Percentiles rank a stretch among this genome's conserved stretches.
These are phyloP conservation scores for Dicrostonyx torquatus DNA, from an alignment of 2,797 vertebrate species.

Conservation along the genomic window DNA sequence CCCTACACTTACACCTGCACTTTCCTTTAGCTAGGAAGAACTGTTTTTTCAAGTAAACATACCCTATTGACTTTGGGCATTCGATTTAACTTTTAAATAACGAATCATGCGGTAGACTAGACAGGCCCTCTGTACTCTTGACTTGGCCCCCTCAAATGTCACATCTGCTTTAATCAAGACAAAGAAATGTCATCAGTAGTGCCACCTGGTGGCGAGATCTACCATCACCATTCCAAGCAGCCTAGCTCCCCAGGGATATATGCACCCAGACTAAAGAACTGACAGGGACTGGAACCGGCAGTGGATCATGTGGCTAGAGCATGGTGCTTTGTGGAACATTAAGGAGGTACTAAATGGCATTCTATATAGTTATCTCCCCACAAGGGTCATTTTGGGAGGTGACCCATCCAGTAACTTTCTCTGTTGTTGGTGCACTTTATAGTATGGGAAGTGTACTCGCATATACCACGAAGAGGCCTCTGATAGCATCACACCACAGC, in stretches of 20 bases:
- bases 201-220: constrained; percentile 70
- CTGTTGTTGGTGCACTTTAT: background rate
- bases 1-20: background rate
- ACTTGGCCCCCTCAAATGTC: constrained; percentile 9
- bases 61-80: constrained; percentile 11
- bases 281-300: background rate
- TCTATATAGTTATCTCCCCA: constrained; percentile 24
- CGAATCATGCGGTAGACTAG: background rate
- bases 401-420: background rate
- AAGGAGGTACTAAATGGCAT: background rate
- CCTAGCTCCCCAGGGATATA: background rate
- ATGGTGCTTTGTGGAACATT: background rate
- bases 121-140: background rate
- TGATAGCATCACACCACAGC: background rate
- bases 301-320: background rate
- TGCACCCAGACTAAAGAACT: background rate
- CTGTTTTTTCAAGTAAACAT: constrained; percentile 9
- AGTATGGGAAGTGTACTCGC: background rate
- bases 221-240: background rate
- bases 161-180: constrained; percentile 20
- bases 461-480: background rate
- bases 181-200: constrained; percentile 55
- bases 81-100: constrained; percentile 57
- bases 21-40: constrained; percentile 32
- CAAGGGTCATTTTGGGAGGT: background rate